A percentile compares a stretch with the other conserved stretches of the same genome.
These are phyloP conservation scores for Patiria miniata DNA, from an alignment of 35 echinoderm and acorn worm genomes.

Conservation along the genomic window DNA sequence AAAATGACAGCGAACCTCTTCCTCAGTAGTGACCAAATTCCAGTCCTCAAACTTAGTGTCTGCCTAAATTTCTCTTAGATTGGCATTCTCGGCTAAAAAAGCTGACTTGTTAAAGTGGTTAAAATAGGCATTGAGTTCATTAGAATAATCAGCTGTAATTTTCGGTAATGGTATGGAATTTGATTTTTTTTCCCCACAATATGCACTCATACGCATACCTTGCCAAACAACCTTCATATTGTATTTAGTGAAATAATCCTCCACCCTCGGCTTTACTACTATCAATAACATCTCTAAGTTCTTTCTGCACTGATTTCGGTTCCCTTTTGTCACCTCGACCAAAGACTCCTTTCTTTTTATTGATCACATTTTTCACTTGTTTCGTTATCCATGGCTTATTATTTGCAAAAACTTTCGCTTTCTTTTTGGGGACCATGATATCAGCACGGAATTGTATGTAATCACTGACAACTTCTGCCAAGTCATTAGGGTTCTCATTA, in stretches of 20 bases:
- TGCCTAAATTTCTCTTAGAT: not conserved
- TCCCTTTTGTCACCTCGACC: not conserved
- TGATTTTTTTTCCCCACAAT: not conserved
- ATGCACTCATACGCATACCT: constrained; percentile 54
- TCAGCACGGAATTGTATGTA: constrained; percentile 37
- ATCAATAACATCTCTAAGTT: not conserved
- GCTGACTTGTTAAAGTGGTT: constrained; percentile 32
- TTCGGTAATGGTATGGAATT: not conserved
- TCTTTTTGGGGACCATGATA: not conserved
- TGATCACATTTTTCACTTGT: constrained; percentile 28
- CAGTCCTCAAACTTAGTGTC: too few relatives aligned
- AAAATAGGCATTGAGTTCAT: constrained; percentile 43
- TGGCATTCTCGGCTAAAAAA: not conserved
- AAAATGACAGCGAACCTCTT: constrained; percentile 38
- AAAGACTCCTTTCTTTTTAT: constrained; percentile 47
- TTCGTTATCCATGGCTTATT: constrained; percentile 42
- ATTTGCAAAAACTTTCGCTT: constrained; percentile 11
- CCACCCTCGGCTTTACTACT: constrained; percentile 23
- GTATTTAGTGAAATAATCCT: constrained; percentile 32
- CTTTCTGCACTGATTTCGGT: constrained; percentile 11
- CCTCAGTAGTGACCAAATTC: not conserved
- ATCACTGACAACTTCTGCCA: constrained; percentile 17
- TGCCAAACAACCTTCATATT: constrained; percentile 49
- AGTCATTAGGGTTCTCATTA: constrained; percentile 8
- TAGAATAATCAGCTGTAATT: constrained; percentile 53